phyloP scores from a whole-genome alignment of 2,113 vertebrate species.

The Oncorhynchus kisutch region DNA sequence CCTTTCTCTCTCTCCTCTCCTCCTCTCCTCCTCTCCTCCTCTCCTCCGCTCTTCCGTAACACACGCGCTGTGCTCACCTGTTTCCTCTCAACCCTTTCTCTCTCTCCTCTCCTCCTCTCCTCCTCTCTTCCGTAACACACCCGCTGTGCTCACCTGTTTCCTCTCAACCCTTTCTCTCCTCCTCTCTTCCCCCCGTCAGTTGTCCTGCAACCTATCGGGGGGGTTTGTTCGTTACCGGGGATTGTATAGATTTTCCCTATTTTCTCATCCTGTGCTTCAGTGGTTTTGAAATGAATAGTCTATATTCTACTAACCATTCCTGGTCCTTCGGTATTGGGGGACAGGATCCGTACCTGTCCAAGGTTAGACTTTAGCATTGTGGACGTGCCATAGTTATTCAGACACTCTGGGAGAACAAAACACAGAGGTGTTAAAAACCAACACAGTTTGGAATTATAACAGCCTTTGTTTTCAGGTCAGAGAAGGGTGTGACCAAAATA shows the following conservation, averaged over 20 bases:
- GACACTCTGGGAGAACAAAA: not conserved
- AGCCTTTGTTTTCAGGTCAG: too few relatives aligned
- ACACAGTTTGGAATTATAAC: too few relatives aligned
- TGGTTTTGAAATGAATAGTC: constrained; percentile 1
- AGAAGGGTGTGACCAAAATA: too few relatives aligned
- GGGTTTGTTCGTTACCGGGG: not conserved
- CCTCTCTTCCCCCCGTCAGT: not conserved
- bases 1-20: too few relatives aligned
- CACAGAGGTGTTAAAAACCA: too few relatives aligned
- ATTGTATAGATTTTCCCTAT: not conserved
- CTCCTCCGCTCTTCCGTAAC: not conserved
- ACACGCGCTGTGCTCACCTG: too few relatives aligned
- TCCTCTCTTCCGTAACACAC: not conserved
- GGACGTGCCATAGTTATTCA: not conserved
- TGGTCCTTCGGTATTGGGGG: not conserved
- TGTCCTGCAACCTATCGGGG: not conserved
- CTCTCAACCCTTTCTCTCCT: not conserved
- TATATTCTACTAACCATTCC: not conserved
- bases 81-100: too few relatives aligned
- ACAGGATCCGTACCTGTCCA: not conserved
- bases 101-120: too few relatives aligned
- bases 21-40: not conserved
- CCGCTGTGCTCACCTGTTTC: not conserved
- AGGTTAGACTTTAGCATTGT: not conserved
- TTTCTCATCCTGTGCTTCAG: not conserved